A percentile compares a stretch with the other conserved stretches of the same genome.
These are phyloP conservation scores for Apis cerana DNA, from an alignment of 1,140 invertebrate genomes.

Conservation along the genomic window DNA sequence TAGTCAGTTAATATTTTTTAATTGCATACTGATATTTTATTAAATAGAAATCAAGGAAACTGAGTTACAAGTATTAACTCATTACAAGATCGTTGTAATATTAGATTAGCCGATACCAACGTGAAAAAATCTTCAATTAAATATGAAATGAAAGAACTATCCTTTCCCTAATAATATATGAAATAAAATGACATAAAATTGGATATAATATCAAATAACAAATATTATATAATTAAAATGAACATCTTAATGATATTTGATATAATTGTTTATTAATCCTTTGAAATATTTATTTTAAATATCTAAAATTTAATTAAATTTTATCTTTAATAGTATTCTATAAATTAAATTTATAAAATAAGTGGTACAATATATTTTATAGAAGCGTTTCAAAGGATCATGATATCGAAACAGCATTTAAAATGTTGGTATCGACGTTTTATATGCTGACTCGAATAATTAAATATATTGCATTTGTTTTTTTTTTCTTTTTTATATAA, in stretches of 20 bases:
- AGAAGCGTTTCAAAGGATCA: background rate
- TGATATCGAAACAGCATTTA: background rate
- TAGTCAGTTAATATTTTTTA: conserved; percentile 28
- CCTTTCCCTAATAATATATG: background rate
- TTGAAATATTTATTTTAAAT: conserved; percentile 3
- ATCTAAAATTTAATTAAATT: background rate
- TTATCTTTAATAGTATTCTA: background rate
- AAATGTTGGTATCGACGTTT: conserved; percentile 27
- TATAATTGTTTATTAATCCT: background rate
- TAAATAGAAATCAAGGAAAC: conserved; percentile 61
- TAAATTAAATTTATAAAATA: background rate
- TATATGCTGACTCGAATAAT: conserved; percentile 10
- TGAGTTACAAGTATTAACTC: conserved; percentile 58
- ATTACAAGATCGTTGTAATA: conserved; percentile 54
- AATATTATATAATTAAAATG: background rate
- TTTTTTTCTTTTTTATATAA: conserved; percentile 23
- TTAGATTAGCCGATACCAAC: conserved; percentile 32
- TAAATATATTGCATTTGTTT: conserved; percentile 13
- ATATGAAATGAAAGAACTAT: background rate
- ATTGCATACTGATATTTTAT: conserved; percentile 65
- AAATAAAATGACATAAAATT: background rate
- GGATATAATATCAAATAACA: background rate
- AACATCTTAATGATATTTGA: background rate
- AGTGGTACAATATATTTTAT: background rate
- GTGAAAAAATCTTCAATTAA: background rate